Evolutionary conservation across 2,113 vertebrate species (phyloP).

Genomic region (Myotis lucifugus): DNA sequence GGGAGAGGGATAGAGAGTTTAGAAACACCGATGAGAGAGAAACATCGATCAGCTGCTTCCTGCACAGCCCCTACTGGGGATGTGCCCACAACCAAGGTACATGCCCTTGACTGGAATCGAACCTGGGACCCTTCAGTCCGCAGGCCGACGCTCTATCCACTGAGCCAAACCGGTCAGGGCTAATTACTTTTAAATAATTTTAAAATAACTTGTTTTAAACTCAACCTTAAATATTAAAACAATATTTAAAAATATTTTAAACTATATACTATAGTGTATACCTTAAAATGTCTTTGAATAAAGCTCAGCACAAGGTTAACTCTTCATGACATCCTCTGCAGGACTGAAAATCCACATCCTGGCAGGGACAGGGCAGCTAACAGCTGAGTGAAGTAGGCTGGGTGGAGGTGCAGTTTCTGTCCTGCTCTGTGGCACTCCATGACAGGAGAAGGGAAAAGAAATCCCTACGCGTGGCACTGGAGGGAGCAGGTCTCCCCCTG

Average conservation of each 20-base stretch:
- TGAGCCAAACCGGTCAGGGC: no score
- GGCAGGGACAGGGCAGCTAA: background rate
- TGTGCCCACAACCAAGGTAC: no score
- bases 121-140: no score
- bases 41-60: no score
- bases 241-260: slow-evolving; percentile 29
- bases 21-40: no score
- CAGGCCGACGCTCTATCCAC: no score
- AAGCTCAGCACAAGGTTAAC: background rate
- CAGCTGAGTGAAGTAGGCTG: background rate
- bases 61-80: no score
- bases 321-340: background rate
- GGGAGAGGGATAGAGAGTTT: no score
- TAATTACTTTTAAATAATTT: slow-evolving; percentile 40
- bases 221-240: slow-evolving; percentile 5
- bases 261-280: background rate
- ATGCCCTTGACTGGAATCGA: no score
- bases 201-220: background rate
- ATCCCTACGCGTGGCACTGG: background rate
- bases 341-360: background rate
- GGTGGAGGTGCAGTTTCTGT: background rate
- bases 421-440: background rate
- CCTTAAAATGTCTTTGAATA: slow-evolving; percentile 35
- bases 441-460: background rate
- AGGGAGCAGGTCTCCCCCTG: slow-evolving; percentile 71